Percentiles rank a stretch among this genome's conserved stretches.
Evolutionary conservation across 2,888 invertebrate genomes (phyloP).

Genomic region (Tipula lateralis): DNA sequence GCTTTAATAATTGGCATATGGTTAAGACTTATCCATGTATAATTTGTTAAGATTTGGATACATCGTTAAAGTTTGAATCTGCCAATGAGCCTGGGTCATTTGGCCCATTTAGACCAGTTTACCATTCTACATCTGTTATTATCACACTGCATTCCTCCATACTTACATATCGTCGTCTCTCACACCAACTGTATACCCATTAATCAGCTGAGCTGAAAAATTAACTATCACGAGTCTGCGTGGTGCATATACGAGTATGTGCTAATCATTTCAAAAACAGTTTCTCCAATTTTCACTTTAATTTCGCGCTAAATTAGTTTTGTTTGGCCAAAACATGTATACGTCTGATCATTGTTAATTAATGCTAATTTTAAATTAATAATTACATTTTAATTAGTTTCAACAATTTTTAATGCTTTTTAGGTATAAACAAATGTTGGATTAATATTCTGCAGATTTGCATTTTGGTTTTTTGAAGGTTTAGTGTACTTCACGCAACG

Average conservation of each 20-base stretch:
- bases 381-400: conserved; percentile 11
- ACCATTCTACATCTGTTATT: too few species aligned
- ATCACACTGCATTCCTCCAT: too few species aligned
- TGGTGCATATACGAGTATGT: neutral
- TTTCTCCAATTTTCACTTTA: neutral
- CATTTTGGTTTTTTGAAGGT: neutral
- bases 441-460: neutral
- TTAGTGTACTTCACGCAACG: neutral
- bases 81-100: too few species aligned
- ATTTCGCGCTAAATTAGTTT: neutral
- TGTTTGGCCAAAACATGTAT: neutral
- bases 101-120: too few species aligned
- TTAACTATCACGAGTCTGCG: too few species aligned
- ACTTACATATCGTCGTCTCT: too few species aligned
- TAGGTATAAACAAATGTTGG: neutral
- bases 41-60: too few species aligned
- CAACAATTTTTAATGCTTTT: conserved; percentile 9
- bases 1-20: too few species aligned
- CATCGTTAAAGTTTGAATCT: too few species aligned
- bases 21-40: too few species aligned
- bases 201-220: too few species aligned
- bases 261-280: neutral
- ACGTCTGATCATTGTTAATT: neutral
- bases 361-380: neutral
- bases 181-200: too few species aligned